A percentile compares a stretch with the other conserved stretches of the same genome.
Evolutionary conservation across 1,140 invertebrate species (phyloP).

Genomic region (Leptopilina clavipes): DNA sequence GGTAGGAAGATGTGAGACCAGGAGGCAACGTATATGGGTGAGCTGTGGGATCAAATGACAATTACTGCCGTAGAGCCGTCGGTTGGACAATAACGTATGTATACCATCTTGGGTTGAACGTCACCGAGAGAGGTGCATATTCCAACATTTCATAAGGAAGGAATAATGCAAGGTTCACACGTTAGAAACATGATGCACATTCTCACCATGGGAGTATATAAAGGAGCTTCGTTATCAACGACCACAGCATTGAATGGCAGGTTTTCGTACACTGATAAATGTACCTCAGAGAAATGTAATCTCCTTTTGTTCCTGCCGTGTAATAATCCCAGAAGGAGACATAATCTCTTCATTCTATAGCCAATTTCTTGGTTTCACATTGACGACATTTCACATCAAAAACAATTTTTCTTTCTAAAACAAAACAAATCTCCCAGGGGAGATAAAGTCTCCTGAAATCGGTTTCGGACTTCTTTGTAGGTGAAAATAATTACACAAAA

Average conservation of each 20-base stretch:
- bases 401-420: no score
- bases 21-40: slow-evolving; percentile 48
- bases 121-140: slow-evolving; percentile 46
- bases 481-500: no score
- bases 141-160: slow-evolving; percentile 57
- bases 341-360: background rate
- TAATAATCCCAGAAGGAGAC: background rate
- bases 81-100: slow-evolving; percentile 68
- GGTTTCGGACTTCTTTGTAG: no score
- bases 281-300: background rate
- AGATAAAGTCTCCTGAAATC: no score
- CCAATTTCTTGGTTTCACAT: background rate
- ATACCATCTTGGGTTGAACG: slow-evolving; percentile 50
- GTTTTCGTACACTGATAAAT: slow-evolving; percentile 16
- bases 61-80: slow-evolving; percentile 64
- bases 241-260: slow-evolving; percentile 13
- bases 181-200: slow-evolving; percentile 44
- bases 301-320: background rate
- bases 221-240: slow-evolving; percentile 20
- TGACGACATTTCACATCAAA: background rate
- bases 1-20: slow-evolving; percentile 50
- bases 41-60: slow-evolving; percentile 68
- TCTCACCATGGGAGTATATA: slow-evolving; percentile 7
- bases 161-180: slow-evolving; percentile 56
- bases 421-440: no score